Conservation (phyloP, 2,888 invertebrate genomes). For the Nymphalis urticae region DNA sequence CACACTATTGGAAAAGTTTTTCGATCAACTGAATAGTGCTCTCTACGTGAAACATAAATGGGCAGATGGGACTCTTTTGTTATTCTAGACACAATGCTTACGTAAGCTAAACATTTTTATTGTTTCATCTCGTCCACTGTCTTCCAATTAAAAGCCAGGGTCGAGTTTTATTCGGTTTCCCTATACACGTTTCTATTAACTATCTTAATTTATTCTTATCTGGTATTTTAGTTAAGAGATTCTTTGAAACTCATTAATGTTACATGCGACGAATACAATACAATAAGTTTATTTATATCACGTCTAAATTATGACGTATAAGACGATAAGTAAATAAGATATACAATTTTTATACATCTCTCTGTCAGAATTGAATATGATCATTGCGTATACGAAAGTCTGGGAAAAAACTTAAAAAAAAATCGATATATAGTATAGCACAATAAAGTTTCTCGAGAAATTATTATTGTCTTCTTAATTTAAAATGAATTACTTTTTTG, state of each 20-base stretch:
- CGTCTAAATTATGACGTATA: too few relatives aligned
- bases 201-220: constrained; percentile 22
- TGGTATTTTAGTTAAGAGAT: background rate
- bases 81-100: constrained; percentile 67
- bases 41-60: constrained; percentile 70
- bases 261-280: too few relatives aligned
- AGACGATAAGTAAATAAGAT: too few relatives aligned
- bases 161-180: constrained; percentile 31
- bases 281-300: too few relatives aligned
- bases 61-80: constrained; percentile 63
- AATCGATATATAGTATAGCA: too few relatives aligned
- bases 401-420: too few relatives aligned
- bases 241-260: background rate
- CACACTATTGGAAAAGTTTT: constrained; percentile 76
- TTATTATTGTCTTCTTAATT: too few relatives aligned
- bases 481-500: too few relatives aligned
- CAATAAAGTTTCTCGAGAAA: too few relatives aligned
- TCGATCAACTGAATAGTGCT: constrained; percentile 61
- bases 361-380: too few relatives aligned
- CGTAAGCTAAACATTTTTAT: constrained; percentile 62
- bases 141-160: constrained; percentile 40
- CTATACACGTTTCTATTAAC: constrained; percentile 27
- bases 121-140: constrained; percentile 45
- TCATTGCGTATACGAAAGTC: too few relatives aligned
- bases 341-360: too few relatives aligned